Evolutionary conservation across 2,113 vertebrate species (phyloP).

Genomic region (Semicossyphus pulcher): DNA sequence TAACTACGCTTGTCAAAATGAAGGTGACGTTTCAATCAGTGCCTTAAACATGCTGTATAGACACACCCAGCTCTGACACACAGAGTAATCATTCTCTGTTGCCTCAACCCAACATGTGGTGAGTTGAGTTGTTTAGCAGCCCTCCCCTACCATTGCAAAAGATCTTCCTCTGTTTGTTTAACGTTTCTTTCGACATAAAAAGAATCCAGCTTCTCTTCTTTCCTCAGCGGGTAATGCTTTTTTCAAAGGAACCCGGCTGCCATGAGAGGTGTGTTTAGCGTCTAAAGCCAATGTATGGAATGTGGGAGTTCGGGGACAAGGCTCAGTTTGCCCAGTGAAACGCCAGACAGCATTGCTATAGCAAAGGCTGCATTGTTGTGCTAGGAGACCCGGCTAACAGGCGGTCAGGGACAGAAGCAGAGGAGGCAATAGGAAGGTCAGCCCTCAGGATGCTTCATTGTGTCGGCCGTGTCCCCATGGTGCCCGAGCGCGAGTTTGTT

Average conservation of each 20-base stretch:
- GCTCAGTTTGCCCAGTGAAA: slow-evolving; percentile 89
- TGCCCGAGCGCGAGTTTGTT: slow-evolving; percentile 89
- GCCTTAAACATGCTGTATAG: no score
- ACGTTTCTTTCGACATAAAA: slow-evolving; percentile 58
- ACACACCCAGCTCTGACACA: no score
- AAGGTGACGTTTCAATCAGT: no score
- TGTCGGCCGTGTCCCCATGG: slow-evolving; percentile 90
- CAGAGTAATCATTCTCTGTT: no score
- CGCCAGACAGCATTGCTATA: slow-evolving; percentile 83
- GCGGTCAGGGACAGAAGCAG: slow-evolving; percentile 82
- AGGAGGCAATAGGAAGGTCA: slow-evolving; percentile 85
- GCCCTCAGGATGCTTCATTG: slow-evolving; percentile 82
- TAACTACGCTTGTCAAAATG: no score
- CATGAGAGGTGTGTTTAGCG: slow-evolving; percentile 35
- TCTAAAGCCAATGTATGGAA: slow-evolving; percentile 30
- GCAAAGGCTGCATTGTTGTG: slow-evolving; percentile 88
- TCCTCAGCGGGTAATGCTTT: background rate
- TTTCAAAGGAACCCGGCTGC: slow-evolving; percentile 19
- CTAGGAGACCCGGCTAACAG: slow-evolving; percentile 87
- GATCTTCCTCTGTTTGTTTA: slow-evolving; percentile 47
- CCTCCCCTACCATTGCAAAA: no score
- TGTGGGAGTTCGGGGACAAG: slow-evolving; percentile 53
- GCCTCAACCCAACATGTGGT: no score
- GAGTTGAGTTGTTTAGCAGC: no score
- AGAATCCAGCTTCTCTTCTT: slow-evolving; percentile 52